A percentile compares a stretch with the other conserved stretches of the same genome.
Evolutionary conservation across 2,888 invertebrate genomes (phyloP).

Genomic region (Melanostoma scalare): DNA sequence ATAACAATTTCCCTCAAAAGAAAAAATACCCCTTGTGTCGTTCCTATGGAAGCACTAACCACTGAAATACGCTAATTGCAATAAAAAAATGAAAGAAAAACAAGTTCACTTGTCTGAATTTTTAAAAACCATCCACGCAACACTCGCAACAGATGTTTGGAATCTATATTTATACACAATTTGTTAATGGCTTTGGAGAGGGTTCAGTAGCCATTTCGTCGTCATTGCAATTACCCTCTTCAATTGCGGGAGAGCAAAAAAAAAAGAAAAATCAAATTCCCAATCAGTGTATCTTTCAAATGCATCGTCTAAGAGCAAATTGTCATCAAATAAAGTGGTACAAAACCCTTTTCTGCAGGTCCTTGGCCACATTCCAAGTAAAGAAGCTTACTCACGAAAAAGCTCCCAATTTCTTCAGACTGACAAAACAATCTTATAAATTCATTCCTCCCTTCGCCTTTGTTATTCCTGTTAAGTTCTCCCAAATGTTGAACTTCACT

Average conservation of each 20-base stretch:
- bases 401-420: slow-evolving; percentile 10
- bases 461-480: not conserved
- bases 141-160: not conserved
- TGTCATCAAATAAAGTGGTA: slow-evolving; percentile 34
- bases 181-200: slow-evolving; percentile 21
- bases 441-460: not conserved
- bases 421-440: slow-evolving; percentile 42
- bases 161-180: not conserved
- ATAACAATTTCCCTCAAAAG: too few species aligned
- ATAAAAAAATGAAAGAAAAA: too few species aligned
- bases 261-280: not conserved
- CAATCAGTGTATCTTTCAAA: slow-evolving; percentile 10
- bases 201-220: slow-evolving; percentile 3
- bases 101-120: too few species aligned
- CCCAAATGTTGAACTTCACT: slow-evolving; percentile 8
- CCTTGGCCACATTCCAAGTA: slow-evolving; percentile 33
- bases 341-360: slow-evolving; percentile 9
- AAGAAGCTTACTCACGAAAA: slow-evolving; percentile 10
- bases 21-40: too few species aligned
- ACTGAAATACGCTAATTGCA: too few species aligned
- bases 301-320: slow-evolving; percentile 11
- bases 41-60: too few species aligned
- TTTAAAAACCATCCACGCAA: not conserved
- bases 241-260: not conserved
- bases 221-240: slow-evolving; percentile 25